Percentiles rank a stretch among this genome's conserved stretches.
phyloP scores from a whole-genome alignment of 2,797 vertebrate genomes.

The Myripristis jacobus region DNA sequence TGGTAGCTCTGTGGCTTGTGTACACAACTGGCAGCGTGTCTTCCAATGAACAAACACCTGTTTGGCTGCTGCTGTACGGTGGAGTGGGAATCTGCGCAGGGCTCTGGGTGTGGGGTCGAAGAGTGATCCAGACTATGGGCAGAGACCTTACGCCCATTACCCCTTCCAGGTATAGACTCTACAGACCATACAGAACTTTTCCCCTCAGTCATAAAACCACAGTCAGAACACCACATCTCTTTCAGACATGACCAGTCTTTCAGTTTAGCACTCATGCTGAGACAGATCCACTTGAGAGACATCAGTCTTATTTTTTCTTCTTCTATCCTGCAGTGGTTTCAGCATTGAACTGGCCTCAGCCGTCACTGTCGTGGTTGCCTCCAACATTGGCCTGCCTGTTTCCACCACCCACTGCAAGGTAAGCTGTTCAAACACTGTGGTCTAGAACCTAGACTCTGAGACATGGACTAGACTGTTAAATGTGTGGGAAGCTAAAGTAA shows the following conservation, averaged over 20 bases:
- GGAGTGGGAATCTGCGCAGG: slow-evolving; percentile 95
- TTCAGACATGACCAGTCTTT: slow-evolving; percentile 44
- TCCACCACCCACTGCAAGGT: slow-evolving; percentile 99
- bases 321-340: slow-evolving; percentile 88
- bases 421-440: slow-evolving; percentile 68
- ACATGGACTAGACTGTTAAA: slow-evolving; percentile 44
- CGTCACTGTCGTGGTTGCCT: slow-evolving; percentile 94
- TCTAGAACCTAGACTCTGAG: slow-evolving; percentile 45
- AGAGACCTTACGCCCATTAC: slow-evolving; percentile 98
- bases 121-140: slow-evolving; percentile 99
- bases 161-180: slow-evolving; percentile 90
- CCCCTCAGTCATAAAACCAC: slow-evolving; percentile 15
- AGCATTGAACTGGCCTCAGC: slow-evolving; percentile 98
- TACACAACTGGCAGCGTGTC: slow-evolving; percentile 83
- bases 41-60: slow-evolving; percentile 84
- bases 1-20: slow-evolving; percentile 93
- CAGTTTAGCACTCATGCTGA: slow-evolving; percentile 24
- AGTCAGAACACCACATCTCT: slow-evolving; percentile 37
- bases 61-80: slow-evolving; percentile 95
- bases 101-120: slow-evolving; percentile 97
- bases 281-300: slow-evolving; percentile 11
- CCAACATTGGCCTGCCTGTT: slow-evolving; percentile 96
- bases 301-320: slow-evolving; percentile 30
- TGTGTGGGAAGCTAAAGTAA: slow-evolving; percentile 42
- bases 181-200: slow-evolving; percentile 26